Evolutionary conservation across 2,113 vertebrate species (phyloP), one percentile per base, ranked within the genome.

Genomic region (Neodontobutis hainanensis): DNA sequence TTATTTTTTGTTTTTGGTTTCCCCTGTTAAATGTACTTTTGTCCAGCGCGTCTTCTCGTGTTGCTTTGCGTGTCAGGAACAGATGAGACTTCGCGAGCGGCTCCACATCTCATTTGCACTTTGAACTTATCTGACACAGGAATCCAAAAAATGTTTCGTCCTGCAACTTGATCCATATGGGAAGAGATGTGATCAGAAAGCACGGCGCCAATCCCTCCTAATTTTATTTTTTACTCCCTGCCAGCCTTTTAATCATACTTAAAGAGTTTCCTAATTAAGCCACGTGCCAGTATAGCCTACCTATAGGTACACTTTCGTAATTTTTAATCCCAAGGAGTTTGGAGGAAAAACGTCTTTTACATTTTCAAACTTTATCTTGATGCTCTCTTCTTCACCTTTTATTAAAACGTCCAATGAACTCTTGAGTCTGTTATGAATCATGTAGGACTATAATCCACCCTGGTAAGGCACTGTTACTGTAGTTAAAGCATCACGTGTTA

Each of bases 151-250:
- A 95, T 95, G 83, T 89, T 85, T 87, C 5, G 6, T 88, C 86
- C 81, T 94, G 95, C 94, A 96, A 96, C 93, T 93, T 92, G 95
- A 97, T 95, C 95, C 92, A 88, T 92, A 91, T 91, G 94, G 80
- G 94, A 93, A 91, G 92, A 92, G 93, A 93, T 85, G 91, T 79
- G 92, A 92, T 90, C 91, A 70, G 85, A 91, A 88, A 89, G 85
- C 84, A 82, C 91, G 91, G 90, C 94, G 93, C 92, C 94, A 92
- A 91, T 86, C 91, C 92, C 88, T 58, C 52, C 52, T 34, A n/a
- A n/a, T n/a, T 27, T 27, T 36, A 8, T 32, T 50, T 11, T n/a
- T 34, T 14, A 34, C 32, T 34, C n/a, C 90, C 93, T 89, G 92
- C 83, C 74, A 63, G 71, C 80, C 70, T 64, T 65, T 61, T 57